These are phyloP conservation scores for Sula dactylatra DNA, from an alignment of 2,113 vertebrate species.

Conservation along the genomic window DNA sequence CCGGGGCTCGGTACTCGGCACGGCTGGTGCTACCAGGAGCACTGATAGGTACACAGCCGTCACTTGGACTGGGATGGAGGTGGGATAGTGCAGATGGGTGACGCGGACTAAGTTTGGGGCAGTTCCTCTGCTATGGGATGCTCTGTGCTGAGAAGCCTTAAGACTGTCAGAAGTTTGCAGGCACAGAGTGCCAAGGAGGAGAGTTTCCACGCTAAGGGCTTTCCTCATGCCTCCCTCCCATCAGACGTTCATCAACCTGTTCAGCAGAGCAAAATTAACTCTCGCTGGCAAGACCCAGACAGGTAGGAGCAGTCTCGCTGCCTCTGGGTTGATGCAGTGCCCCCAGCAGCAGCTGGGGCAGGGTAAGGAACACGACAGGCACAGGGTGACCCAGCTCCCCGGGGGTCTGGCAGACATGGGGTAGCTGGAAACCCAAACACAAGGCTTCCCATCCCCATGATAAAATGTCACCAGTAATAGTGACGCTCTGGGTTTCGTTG, in stretches of 20 bases:
- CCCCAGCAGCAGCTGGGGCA: not conserved
- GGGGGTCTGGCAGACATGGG: fast-evolving
- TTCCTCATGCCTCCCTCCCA: not conserved
- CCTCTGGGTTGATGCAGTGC: not conserved
- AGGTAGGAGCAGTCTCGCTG: fast-evolving
- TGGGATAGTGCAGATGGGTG: fast-evolving
- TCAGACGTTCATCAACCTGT: not conserved
- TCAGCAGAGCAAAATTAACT: not conserved
- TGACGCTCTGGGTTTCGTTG: not conserved
- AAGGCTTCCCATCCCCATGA: not conserved
- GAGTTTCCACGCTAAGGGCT: not conserved
- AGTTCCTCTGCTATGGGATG: not conserved
- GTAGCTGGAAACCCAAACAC: not conserved
- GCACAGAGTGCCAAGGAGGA: not conserved
- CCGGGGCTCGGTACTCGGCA: fast-evolving
- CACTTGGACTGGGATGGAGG: not conserved
- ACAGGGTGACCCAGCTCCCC: fast-evolving
- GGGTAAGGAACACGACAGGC: not conserved
- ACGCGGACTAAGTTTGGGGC: not conserved
- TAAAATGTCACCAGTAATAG: not conserved
- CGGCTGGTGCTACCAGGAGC: not conserved
- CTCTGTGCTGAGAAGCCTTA: not conserved
- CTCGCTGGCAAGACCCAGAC: not conserved
- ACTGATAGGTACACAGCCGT: fast-evolving
- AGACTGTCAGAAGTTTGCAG: not conserved